Percentiles rank a stretch among this genome's conserved stretches.
Evolutionary conservation across 2,113 vertebrate species (phyloP).

Genomic region (Cryptoleucopteryx plumbea): DNA sequence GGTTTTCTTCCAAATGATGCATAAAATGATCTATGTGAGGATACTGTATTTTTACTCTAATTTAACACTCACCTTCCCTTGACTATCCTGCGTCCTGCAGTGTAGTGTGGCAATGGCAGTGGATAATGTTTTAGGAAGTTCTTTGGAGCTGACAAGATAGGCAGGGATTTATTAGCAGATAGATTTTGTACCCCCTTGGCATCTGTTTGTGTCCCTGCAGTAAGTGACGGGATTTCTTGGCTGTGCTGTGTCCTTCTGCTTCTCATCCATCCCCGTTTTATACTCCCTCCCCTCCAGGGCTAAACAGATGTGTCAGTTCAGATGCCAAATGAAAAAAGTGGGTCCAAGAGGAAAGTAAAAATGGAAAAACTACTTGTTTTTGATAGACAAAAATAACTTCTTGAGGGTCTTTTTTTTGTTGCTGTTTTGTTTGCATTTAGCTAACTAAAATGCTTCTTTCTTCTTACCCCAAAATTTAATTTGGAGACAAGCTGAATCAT

Average conservation of each 20-base stretch:
- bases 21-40: background rate
- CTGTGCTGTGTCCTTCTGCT: background rate
- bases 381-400: background rate
- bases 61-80: background rate
- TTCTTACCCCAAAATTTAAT: background rate
- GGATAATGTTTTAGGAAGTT: background rate
- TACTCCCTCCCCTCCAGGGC: background rate
- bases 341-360: background rate
- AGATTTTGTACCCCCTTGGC: background rate
- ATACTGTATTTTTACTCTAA: background rate
- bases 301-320: background rate
- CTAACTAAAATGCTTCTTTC: background rate
- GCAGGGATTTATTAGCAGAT: background rate
- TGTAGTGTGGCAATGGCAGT: background rate
- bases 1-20: background rate
- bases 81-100: background rate
- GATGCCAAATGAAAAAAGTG: background rate
- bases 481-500: background rate
- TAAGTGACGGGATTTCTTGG: background rate
- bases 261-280: background rate
- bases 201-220: background rate
- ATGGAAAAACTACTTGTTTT: background rate
- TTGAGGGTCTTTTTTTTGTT: background rate
- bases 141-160: background rate
- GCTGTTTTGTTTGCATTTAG: background rate